Evolutionary conservation across 2,888 invertebrate genomes (phyloP), one percentile per base, ranked within the genome.

Genomic region (Trisateles emortualis): DNA sequence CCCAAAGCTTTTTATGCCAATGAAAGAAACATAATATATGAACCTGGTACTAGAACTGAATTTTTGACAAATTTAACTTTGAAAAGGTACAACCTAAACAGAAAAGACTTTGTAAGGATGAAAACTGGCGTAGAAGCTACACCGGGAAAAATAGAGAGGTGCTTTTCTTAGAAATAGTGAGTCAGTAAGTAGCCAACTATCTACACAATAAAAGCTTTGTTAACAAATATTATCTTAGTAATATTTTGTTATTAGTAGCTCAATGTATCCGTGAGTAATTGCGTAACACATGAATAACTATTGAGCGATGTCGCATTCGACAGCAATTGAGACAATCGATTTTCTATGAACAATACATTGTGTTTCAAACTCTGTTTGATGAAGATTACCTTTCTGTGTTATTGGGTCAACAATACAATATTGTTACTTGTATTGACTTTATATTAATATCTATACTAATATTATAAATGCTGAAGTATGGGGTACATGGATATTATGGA

Each of bases 311-410:
- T 52, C 43, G 59, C 39, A 56, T 49, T 59, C 57, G 38, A 57
- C 42, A 61, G 26, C 81, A 84, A 85, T 85, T 83, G 81, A 64
- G 71, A 72, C 63, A 72, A 84, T 83, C 63, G 71, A 62, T 81
- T 77, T 78, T 80, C 79, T 78, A 83, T 80, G 60, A 79, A 56
- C 76, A 74, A 75, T 75, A 49, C 61, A 60, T 65, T 56, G 59
- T 48, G 51, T 59, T 54, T 54, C 19, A 36, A 53, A 54, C 13
- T 19, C 10, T 33, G 26, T 33, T 71, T 49, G 36, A 71, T 52
- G 52, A 59, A 63, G 40, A 61, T 64, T 57, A 60, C 60, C 59
- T 68, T 48, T 49, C 42, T 72, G 52, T 69, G 76, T 60, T 68
- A 79, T 60, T 74, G 41, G 75, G 72, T 64, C 73, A 73, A 45